Percentiles rank a stretch among this genome's conserved stretches.
These are phyloP conservation scores for Parapsyche elsis DNA, from an alignment of 1,140 invertebrate species.

Conservation along the genomic window DNA sequence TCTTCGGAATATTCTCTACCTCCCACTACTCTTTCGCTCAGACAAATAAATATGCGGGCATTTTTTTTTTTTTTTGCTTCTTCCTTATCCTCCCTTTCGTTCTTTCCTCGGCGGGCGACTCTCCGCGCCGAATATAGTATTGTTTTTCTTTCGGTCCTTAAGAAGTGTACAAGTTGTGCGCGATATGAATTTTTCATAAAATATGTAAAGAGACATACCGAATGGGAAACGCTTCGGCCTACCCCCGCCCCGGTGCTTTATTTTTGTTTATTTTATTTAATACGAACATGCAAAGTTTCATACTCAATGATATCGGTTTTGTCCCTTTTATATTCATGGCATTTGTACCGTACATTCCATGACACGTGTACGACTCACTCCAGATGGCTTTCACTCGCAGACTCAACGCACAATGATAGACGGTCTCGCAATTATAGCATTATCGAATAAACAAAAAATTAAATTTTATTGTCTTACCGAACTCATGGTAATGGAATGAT, in stretches of 20 bases:
- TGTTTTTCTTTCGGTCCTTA: constrained; percentile 31
- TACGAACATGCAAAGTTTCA: constrained; percentile 7
- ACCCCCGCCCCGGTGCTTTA: background rate
- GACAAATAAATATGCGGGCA: constrained; percentile 45
- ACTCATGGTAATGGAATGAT: too few species aligned
- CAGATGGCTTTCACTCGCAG: too few species aligned
- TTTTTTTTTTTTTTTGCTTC: constrained; percentile 34
- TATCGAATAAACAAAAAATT: too few species aligned
- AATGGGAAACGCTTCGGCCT: constrained; percentile 17
- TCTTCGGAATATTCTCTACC: background rate
- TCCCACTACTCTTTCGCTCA: background rate
- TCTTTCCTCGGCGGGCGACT: background rate
- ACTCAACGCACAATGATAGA: too few species aligned
- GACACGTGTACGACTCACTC: too few species aligned
- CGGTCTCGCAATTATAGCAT: too few species aligned
- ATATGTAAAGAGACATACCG: constrained; percentile 40
- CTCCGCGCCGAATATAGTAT: constrained; percentile 6
- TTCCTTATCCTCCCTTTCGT: background rate
- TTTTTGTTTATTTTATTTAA: constrained; percentile 26
- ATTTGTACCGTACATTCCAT: too few species aligned
- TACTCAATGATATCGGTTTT: too few species aligned
- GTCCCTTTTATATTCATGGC: too few species aligned
- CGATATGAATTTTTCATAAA: constrained; percentile 44
- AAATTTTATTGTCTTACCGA: too few species aligned
- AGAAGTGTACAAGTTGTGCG: constrained; percentile 32